Conservation (phyloP, 2,888 invertebrate genomes). For the Aricia artaxerxes region DNA sequence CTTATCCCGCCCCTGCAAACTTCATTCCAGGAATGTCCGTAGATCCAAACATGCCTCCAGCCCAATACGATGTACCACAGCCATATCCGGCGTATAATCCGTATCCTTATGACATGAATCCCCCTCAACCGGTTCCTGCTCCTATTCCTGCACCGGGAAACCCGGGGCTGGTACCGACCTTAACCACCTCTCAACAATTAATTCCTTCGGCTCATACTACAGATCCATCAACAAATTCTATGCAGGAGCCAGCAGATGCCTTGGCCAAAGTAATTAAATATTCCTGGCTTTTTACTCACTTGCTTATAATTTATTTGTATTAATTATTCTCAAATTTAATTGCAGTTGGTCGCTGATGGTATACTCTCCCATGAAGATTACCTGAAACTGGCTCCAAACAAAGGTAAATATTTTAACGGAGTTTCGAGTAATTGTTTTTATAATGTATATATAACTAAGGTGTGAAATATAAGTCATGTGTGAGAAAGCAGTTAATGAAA, state of each 20-base stretch:
- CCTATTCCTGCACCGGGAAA: constrained; percentile 38
- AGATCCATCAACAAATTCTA: constrained; percentile 49
- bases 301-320: constrained; percentile 30
- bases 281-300: constrained; percentile 29
- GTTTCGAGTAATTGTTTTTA: not conserved
- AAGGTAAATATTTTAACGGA: constrained; percentile 52
- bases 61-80: constrained; percentile 45
- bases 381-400: constrained; percentile 69
- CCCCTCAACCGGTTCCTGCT: constrained; percentile 50
- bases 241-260: constrained; percentile 58
- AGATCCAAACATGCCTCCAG: not conserved
- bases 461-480: not conserved
- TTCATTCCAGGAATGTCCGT: not conserved
- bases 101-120: constrained; percentile 48
- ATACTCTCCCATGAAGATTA: constrained; percentile 73
- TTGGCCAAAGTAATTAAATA: constrained; percentile 68
- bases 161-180: not conserved
- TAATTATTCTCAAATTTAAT: constrained; percentile 36
- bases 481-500: not conserved
- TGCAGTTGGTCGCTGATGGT: constrained; percentile 73
- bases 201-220: constrained; percentile 40
- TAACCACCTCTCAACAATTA: not conserved
- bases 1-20: not conserved
- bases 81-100: constrained; percentile 50
- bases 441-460: not conserved